Conservation (phyloP, 37 sponge, comb jelly and placozoan genomes). For the Chondrilla cf. caribensis region DNA sequence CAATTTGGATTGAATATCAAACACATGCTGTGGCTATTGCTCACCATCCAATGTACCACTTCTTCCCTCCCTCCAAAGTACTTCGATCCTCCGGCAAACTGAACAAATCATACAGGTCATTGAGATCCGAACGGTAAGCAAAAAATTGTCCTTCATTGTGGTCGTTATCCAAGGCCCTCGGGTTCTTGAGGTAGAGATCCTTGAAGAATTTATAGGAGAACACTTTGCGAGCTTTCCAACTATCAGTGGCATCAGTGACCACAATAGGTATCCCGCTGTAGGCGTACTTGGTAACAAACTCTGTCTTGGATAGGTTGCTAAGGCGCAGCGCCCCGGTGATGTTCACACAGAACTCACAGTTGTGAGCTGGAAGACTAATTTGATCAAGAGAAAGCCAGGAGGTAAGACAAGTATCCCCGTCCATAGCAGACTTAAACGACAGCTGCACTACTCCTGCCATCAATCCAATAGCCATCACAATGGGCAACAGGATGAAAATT, state of each 20-base stretch:
- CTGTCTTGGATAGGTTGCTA: constrained; percentile 31
- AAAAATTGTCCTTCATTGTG: constrained; percentile 71
- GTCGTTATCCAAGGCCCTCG: constrained; percentile 46
- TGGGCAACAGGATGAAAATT: background rate
- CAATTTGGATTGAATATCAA: too few species aligned
- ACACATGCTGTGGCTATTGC: constrained; percentile 10
- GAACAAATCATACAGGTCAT: constrained; percentile 59
- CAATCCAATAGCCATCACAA: background rate
- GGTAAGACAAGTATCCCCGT: background rate
- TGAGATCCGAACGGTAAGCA: constrained; percentile 63
- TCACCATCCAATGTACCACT: constrained; percentile 96
- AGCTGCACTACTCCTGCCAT: too few species aligned
- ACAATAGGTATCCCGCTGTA: constrained; percentile 57
- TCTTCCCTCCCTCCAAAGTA: constrained; percentile 40
- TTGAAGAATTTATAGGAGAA: constrained; percentile 78
- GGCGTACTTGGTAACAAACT: constrained; percentile 69
- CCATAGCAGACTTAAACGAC: too few species aligned
- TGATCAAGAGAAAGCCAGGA: background rate
- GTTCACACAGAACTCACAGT: constrained; percentile 43
- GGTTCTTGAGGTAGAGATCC: constrained; percentile 37
- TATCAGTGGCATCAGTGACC: constrained; percentile 56
- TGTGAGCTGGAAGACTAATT: background rate
- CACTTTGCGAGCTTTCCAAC: constrained; percentile 55
- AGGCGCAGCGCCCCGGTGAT: constrained; percentile 32
- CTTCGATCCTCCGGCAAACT: constrained; percentile 49